Evolutionary conservation across 2,888 invertebrate species (phyloP).

Genomic region (Conchocele bisecta): DNA sequence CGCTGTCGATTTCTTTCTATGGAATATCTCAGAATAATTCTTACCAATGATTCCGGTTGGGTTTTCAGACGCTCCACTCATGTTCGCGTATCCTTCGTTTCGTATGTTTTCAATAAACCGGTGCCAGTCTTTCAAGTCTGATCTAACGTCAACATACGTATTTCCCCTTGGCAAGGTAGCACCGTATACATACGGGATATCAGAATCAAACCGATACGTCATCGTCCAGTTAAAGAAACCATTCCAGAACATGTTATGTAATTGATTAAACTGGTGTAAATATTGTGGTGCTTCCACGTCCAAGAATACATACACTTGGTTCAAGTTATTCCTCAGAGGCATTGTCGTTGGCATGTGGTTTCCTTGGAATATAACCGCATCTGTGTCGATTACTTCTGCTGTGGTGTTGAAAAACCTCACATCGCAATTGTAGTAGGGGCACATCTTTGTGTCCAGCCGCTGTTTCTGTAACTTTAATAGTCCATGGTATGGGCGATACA

Average conservation of each 20-base stretch:
- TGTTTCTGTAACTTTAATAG: background rate
- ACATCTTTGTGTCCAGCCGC: background rate
- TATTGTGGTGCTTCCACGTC: constrained; percentile 2
- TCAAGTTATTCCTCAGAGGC: background rate
- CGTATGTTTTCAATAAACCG: too few species aligned
- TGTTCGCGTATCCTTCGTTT: background rate
- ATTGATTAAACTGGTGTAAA: background rate
- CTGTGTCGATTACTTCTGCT: background rate
- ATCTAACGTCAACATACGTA: background rate
- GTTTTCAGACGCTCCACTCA: too few species aligned
- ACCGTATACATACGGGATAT: constrained; percentile 18
- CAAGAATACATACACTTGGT: constrained; percentile 14
- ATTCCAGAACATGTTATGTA: background rate
- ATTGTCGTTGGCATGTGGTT: background rate
- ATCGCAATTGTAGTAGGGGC: background rate
- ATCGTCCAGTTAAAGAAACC: constrained; percentile 27
- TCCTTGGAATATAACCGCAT: constrained; percentile 15
- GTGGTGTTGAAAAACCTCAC: background rate
- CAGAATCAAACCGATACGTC: constrained; percentile 26
- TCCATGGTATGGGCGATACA: constrained; percentile 5
- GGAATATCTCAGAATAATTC: constrained; percentile 13
- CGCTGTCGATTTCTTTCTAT: background rate
- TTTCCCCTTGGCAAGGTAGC: background rate
- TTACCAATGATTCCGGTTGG: background rate
- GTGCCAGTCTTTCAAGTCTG: too few species aligned